Percentiles rank a stretch among this genome's conserved stretches.
These are phyloP conservation scores for Phaethornis superciliosus DNA, from an alignment of 2,113 vertebrate genomes.

Conservation along the genomic window DNA sequence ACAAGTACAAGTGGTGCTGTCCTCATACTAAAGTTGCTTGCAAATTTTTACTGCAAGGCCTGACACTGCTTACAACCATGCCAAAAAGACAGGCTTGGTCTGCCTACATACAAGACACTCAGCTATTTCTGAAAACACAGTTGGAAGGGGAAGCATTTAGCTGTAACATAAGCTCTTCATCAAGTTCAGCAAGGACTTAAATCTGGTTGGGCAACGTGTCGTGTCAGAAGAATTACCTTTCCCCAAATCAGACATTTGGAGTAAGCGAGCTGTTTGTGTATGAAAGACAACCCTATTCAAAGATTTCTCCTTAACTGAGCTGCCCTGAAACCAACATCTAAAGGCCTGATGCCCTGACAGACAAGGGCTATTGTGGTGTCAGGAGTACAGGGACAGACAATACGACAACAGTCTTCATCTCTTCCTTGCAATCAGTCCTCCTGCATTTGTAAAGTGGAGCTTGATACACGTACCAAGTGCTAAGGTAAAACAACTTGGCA, in stretches of 20 bases:
- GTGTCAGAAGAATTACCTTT: neutral
- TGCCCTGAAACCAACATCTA: neutral
- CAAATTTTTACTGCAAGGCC: neutral
- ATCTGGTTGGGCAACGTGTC: neutral
- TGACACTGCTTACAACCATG: neutral
- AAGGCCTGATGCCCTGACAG: neutral
- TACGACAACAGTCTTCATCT: accelerated
- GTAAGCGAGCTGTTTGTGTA: neutral
- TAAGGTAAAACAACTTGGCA: neutral
- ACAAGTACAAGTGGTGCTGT: neutral
- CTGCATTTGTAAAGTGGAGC: neutral
- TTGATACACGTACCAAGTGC: neutral
- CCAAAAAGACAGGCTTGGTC: neutral
- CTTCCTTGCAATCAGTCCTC: neutral
- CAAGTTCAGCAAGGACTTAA: neutral
- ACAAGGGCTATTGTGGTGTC: neutral
- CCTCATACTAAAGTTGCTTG: neutral
- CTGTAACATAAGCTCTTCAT: neutral
- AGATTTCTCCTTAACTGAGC: neutral
- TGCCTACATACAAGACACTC: neutral
- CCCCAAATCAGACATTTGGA: neutral
- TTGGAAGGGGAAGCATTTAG: neutral
- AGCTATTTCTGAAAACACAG: neutral
- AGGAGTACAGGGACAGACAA: neutral
- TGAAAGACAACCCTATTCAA: neutral